Evolutionary conservation across 2,888 invertebrate genomes (phyloP), one percentile per base, ranked within the genome.

Genomic region (Thecocarcelia acutangulata): DNA sequence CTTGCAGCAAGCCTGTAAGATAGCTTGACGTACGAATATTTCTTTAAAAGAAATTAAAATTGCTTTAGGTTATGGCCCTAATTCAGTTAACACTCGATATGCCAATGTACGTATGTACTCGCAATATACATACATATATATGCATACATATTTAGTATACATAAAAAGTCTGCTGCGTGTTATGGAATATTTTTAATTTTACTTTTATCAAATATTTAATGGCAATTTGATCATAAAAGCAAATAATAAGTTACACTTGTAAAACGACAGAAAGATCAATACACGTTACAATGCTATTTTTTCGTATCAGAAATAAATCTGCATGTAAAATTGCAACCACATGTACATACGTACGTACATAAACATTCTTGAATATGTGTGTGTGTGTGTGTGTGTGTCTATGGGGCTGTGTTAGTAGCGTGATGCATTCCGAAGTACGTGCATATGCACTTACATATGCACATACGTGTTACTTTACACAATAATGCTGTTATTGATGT

Each of bases 181-280:
- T 33, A 19, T 50, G n/a, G 5, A 66, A 50, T 63, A 42, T 70
- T 61, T 77, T 70, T 64, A 70, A 64, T 77, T 77, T 70, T 13
- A 8, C 63, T 42, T 33, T 64, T 70, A 77, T 64, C 77, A 77
- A 70, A 77, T 77, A 70, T 77, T 77, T 50, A 70, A 70, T 50
- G 42, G 42, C 63, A 63, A 77, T 76, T 76, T 76, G 44, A 76
- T 70, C 69, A 70, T 21, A 56, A 63, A 69, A 76, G 58, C 66
- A 75, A 68, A 76, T 52, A 44, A 76, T 68, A 68, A 68, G 28
- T 50, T 68, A 21, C n/a, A 63, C 48, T 48, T 61, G 58, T 15
- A 58, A 13, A 48, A 19, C 12, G 19, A 17, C 40, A 42, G 24
- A 50, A 70, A 63, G 5, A 15, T 17, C 17, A 63, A 63, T 28